Evolutionary conservation across 2,888 invertebrate species (phyloP), one percentile per base, ranked within the genome.

Genomic region (Eupeodes latifasciatus): DNA sequence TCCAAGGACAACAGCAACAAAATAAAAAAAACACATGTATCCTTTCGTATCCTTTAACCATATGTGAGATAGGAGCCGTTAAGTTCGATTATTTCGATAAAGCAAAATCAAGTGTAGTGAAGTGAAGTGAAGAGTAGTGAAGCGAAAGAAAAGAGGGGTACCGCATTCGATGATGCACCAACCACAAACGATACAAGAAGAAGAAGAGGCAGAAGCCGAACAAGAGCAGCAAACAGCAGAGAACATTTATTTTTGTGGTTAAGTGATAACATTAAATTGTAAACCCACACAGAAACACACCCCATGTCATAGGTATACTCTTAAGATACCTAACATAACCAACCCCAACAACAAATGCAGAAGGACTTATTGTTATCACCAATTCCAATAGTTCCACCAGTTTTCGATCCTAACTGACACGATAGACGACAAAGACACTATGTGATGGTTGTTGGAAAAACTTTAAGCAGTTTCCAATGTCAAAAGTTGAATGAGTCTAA

Each of bases 261-360:
- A 74, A 76, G 81, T 72, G 85, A 85, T 81, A 81, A 77, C 75
- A 85, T 85, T 55, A 85, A 85, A 85, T 76, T 80, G 76, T n/a
- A 81, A 16, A 79, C 34, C 34, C 10, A 34, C 44, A 44, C 53
- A 61, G 62, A 61, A 19, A 55, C 12, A 57, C 69, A 40, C 14
- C 9, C 40, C 67, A 51, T 34, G 9, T 9, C 14, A 9, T 4
- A n/a, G n/a, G n/a, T n/a, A 27, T 3, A 27, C 27, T 27, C 27
- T 27, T 27, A 2, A 27, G 27, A 27, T 3, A 27, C 27, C 27
- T 27, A 27, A 27, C 27, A 1, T 27, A 27, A 27, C 27, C 27
- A 47, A 53, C 64, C 59, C 19, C 51, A 9, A 49, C 4, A 34
- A n/a, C 12, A 6, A 66, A 6, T 55, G 55, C 14, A 72, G 3